Conservation (phyloP, 2,888 invertebrate genomes). For the Nebria brevicollis region DNA sequence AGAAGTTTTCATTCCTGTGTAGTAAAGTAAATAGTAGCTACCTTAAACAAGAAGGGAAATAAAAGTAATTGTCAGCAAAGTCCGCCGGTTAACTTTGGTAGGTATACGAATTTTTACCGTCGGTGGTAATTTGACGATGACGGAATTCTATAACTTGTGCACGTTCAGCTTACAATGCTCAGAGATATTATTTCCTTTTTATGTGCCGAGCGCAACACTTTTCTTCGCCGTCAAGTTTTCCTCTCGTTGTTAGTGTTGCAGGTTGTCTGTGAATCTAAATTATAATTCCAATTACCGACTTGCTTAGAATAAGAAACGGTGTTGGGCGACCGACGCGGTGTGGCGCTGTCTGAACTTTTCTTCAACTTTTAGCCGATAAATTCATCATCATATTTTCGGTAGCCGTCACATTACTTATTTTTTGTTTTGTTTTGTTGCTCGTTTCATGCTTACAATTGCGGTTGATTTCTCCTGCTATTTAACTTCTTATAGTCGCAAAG, state of each 20-base stretch:
- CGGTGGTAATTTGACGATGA: conserved; percentile 21
- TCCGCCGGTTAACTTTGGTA: conserved; percentile 24
- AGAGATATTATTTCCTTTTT: conserved; percentile 40
- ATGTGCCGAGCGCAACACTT: conserved; percentile 24
- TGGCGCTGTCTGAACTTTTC: conserved; percentile 14
- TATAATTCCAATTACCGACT: conserved; percentile 43
- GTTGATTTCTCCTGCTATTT: not conserved
- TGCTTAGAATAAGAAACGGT: conserved; percentile 43
- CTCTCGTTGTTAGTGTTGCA: not conserved
- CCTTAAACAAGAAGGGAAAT: conserved; percentile 20
- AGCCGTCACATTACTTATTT: not conserved
- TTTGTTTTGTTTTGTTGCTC: not conserved
- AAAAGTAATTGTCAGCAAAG: conserved; percentile 24
- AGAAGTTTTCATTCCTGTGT: not conserved
- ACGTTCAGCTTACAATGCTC: conserved; percentile 30
- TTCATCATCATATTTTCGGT: conserved; percentile 23
- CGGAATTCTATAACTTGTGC: conserved; percentile 38
- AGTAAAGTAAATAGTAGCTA: conserved; percentile 4
- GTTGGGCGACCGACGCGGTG: not conserved
- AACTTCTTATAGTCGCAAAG: not conserved
- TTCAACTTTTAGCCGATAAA: conserved; percentile 37
- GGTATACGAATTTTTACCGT: conserved; percentile 21
- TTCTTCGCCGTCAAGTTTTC: conserved; percentile 24
- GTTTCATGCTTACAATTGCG: not conserved
- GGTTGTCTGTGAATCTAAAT: conserved; percentile 23